phyloP scores from a whole-genome alignment of 2,113 vertebrate genomes.

The Cromileptes altivelis region DNA sequence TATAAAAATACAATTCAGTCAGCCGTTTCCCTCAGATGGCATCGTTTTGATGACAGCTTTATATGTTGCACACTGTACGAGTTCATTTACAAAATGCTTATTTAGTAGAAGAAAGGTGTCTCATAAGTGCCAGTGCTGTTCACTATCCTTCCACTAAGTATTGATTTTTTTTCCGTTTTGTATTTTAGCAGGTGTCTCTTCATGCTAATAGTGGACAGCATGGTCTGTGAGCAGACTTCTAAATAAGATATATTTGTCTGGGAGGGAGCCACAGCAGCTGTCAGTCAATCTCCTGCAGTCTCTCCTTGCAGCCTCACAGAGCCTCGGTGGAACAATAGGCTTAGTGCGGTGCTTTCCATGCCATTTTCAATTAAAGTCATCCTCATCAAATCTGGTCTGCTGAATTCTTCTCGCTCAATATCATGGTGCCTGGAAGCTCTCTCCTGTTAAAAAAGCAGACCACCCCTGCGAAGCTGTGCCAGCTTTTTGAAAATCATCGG shows the following conservation, averaged over 20 bases:
- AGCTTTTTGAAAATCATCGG: not conserved
- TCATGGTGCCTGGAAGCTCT: constrained; percentile 24
- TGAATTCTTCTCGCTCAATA: constrained; percentile 37
- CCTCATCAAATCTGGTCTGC: constrained; percentile 45
- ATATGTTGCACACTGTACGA: not conserved
- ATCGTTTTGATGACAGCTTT: not conserved
- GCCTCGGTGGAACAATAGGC: constrained; percentile 36
- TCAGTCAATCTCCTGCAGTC: constrained; percentile 24
- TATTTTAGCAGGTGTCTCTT: not conserved
- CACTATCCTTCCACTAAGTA: too few species aligned
- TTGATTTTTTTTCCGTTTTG: not conserved
- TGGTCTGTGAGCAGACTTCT: not conserved
- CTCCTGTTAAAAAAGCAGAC: constrained; percentile 25
- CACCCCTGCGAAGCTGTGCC: constrained; percentile 3
- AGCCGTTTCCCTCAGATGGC: constrained; percentile 9
- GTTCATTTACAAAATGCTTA: not conserved
- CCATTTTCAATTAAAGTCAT: constrained; percentile 54
- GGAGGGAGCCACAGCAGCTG: constrained; percentile 22
- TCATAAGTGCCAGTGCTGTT: not conserved
- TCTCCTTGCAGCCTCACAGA: not conserved
- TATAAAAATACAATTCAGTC: constrained; percentile 13
- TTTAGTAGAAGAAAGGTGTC: not conserved
- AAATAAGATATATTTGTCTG: constrained; percentile 9
- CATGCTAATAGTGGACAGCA: not conserved
- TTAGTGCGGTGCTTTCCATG: constrained; percentile 17